A percentile compares a stretch with the other conserved stretches of the same genome.
These are phyloP conservation scores for Lagorchestes hirsutus DNA, from an alignment of 2,797 vertebrate genomes.

Conservation along the genomic window DNA sequence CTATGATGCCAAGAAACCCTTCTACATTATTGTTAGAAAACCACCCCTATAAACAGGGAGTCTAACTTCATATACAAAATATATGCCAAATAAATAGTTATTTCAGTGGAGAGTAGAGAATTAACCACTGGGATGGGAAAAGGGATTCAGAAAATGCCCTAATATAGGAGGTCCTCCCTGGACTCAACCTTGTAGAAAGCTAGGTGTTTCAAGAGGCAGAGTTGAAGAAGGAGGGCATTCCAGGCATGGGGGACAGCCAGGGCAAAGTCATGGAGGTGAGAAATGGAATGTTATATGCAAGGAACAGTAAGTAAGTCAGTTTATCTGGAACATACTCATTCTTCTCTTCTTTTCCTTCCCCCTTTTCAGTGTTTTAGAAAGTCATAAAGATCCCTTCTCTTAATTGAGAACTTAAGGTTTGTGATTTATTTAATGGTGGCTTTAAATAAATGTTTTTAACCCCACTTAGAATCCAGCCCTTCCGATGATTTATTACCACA, in stretches of 20 bases:
- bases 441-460: conserved; percentile 84
- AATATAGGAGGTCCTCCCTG: neutral
- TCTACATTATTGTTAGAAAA: neutral
- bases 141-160: neutral
- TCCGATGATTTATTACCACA: conserved; percentile 88
- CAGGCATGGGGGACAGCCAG: neutral
- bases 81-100: neutral
- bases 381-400: conserved; percentile 49
- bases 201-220: neutral
- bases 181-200: neutral
- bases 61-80: neutral
- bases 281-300: neutral
- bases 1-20: neutral
- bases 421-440: conserved; percentile 86
- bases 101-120: neutral
- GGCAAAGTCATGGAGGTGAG: neutral
- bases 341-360: conserved; percentile 38
- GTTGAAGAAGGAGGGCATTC: neutral
- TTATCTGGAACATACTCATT: neutral
- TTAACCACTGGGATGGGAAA: neutral
- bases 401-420: conserved; percentile 77
- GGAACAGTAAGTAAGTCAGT: neutral
- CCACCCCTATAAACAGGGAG: neutral
- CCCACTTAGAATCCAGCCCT: conserved; percentile 86
- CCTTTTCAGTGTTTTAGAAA: conserved; percentile 72